phyloP scores from a whole-genome alignment of 2,113 vertebrate species.

The Tympanuchus pallidicinctus region DNA sequence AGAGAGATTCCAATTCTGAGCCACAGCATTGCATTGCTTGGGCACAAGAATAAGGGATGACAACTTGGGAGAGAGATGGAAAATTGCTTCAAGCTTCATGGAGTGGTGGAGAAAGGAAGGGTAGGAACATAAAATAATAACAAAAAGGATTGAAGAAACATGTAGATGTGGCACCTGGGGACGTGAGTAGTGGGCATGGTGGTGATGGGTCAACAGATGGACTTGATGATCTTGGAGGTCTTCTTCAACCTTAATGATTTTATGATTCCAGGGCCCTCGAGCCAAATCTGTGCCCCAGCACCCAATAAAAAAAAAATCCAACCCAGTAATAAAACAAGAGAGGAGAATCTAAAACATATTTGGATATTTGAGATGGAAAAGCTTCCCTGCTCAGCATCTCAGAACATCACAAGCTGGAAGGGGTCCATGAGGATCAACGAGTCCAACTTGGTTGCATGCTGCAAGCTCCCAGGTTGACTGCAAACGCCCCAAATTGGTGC shows the following conservation, averaged over 20 bases:
- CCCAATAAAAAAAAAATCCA: background rate
- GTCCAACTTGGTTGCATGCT: rapidly evolving
- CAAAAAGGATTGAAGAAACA: background rate
- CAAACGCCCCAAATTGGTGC: rapidly evolving
- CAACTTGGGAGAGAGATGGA: too few relatives aligned
- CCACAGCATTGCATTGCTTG: background rate
- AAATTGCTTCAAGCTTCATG: background rate
- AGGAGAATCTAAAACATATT: rapidly evolving
- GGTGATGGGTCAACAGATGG: too few relatives aligned
- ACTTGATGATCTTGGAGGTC: too few relatives aligned
- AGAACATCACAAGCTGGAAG: too few relatives aligned
- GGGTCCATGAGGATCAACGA: too few relatives aligned
- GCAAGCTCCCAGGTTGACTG: rapidly evolving
- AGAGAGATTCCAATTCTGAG: background rate
- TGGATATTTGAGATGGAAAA: background rate
- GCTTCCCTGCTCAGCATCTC: background rate
- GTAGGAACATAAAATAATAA: background rate
- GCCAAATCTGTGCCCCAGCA: too few relatives aligned
- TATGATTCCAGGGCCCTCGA: background rate
- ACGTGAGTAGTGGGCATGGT: too few relatives aligned
- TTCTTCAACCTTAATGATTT: too few relatives aligned
- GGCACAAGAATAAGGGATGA: background rate
- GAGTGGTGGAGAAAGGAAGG: background rate
- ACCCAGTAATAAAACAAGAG: rapidly evolving
- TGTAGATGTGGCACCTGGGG: too few relatives aligned